These are phyloP conservation scores for Musca domestica DNA, from an alignment of 1,140 invertebrate species.

Conservation along the genomic window DNA sequence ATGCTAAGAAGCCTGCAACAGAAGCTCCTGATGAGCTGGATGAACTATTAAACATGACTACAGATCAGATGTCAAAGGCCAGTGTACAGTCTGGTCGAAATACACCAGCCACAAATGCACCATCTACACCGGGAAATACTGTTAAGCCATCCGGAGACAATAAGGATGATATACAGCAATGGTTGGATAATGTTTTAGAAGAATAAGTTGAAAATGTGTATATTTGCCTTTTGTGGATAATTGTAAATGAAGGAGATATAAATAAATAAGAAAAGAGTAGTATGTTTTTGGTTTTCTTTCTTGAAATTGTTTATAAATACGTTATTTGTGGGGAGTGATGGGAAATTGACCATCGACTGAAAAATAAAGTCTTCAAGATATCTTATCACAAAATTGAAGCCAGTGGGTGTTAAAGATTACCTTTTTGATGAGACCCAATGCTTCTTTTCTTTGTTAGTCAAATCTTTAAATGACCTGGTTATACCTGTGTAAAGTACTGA, in stretches of 20 bases:
- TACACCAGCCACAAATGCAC: constrained; percentile 29
- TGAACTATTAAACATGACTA: constrained; percentile 28
- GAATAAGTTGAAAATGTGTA: constrained; percentile 30
- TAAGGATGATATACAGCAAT: constrained; percentile 49
- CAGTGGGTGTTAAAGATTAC: not conserved
- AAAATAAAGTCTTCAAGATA: too few species aligned
- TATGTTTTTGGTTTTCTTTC: too few species aligned
- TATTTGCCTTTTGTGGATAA: too few species aligned
- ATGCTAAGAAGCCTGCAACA: not conserved
- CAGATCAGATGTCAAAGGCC: constrained; percentile 23
- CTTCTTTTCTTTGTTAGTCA: not conserved
- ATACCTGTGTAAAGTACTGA: not conserved
- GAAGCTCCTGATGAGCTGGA: constrained; percentile 26
- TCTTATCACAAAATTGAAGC: too few species aligned
- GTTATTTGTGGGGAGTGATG: too few species aligned
- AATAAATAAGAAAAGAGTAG: too few species aligned
- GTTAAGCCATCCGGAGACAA: constrained; percentile 19
- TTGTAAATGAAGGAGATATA: too few species aligned
- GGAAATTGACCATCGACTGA: too few species aligned
- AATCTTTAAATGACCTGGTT: constrained; percentile 3
- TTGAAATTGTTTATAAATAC: too few species aligned
- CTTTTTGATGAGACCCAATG: too few species aligned
- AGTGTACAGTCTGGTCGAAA: constrained; percentile 1
- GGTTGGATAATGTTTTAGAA: constrained; percentile 48
- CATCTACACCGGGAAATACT: not conserved